Evolutionary conservation across 2,888 invertebrate genomes (phyloP).

Genomic region (Philopedon plagiatum): DNA sequence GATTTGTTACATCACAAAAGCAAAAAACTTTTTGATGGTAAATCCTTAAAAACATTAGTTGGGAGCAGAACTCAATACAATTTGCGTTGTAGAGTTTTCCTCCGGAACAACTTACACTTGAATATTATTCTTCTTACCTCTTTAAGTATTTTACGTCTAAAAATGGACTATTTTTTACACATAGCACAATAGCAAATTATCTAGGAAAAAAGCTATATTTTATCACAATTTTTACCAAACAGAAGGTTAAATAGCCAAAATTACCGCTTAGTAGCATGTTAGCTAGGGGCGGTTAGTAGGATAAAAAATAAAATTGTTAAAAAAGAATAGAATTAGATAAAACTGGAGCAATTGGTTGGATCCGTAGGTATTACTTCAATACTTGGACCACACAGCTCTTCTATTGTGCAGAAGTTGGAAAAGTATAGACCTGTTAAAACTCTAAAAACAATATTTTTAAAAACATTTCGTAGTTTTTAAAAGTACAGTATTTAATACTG

Average conservation of each 20-base stretch:
- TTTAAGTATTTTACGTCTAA: conserved; percentile 1
- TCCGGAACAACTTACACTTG: background rate
- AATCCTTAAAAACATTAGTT: background rate
- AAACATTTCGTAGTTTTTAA: background rate
- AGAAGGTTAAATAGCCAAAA: conserved; percentile 19
- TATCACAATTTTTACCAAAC: conserved; percentile 26
- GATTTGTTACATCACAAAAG: conserved; percentile 5
- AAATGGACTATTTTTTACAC: conserved; percentile 24
- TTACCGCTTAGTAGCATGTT: conserved; percentile 27
- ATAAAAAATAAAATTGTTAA: conserved; percentile 33
- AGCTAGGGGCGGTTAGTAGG: conserved; percentile 38
- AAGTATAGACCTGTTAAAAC: conserved; percentile 41
- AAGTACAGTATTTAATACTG: background rate
- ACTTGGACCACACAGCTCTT: conserved; percentile 66
- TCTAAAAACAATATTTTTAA: background rate
- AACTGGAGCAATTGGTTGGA: conserved; percentile 62
- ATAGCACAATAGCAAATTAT: conserved; percentile 17
- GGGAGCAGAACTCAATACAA: background rate
- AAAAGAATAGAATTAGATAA: conserved; percentile 30
- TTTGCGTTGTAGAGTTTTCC: background rate
- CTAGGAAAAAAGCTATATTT: conserved; percentile 28
- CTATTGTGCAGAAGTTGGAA: conserved; percentile 60
- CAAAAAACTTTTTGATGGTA: background rate
- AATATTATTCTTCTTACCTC: background rate
- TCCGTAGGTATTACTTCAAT: conserved; percentile 65